These are phyloP conservation scores for Stercorarius parasiticus DNA, from an alignment of 2,113 vertebrate genomes.

Conservation along the genomic window DNA sequence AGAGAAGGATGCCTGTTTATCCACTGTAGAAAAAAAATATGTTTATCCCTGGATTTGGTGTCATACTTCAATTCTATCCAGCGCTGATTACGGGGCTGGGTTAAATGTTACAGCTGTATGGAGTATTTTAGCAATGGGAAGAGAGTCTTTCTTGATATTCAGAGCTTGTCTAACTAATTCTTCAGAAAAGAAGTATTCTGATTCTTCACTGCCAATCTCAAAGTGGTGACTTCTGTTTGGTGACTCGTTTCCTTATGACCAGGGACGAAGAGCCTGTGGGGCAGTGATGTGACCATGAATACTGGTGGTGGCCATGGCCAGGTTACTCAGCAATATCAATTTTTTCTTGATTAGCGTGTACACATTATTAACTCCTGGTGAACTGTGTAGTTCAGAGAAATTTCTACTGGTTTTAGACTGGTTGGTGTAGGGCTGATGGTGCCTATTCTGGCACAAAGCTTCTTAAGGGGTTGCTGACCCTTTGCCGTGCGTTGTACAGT, in stretches of 20 bases:
- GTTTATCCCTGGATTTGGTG: slow-evolving; percentile 24
- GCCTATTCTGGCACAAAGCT: background rate
- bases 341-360: fast-evolving
- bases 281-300: background rate
- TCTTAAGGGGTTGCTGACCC: background rate
- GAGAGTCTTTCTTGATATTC: background rate
- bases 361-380: background rate
- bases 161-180: background rate
- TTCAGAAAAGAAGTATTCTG: background rate
- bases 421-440: background rate
- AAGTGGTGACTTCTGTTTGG: background rate
- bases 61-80: background rate
- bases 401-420: background rate
- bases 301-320: no score
- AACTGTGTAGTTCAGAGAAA: background rate
- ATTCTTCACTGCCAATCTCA: background rate
- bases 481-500: fast-evolving
- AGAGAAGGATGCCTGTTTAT: slow-evolving; percentile 37
- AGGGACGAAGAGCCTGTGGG: background rate
- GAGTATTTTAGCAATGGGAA: background rate
- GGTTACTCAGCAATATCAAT: background rate
- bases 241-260: fast-evolving
- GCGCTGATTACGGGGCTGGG: background rate
- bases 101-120: background rate
- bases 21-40: background rate